Evolutionary conservation across 2,113 vertebrate genomes (phyloP).

Genomic region (Megaleporinus macrocephalus): DNA sequence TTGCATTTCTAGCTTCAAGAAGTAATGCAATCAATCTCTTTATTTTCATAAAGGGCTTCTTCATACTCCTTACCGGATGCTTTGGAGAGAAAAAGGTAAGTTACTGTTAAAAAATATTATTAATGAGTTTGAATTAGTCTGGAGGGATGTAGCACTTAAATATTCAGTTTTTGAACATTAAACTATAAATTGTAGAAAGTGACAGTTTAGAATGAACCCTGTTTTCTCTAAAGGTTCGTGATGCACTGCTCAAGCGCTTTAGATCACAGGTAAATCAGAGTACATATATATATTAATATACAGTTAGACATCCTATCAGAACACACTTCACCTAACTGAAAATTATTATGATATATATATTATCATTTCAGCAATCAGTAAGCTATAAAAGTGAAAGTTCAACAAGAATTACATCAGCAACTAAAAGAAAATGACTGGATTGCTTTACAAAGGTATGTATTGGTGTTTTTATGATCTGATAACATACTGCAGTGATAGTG

Average conservation of each 20-base stretch:
- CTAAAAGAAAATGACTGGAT: slow-evolving; percentile 40
- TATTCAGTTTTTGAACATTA: too few relatives aligned
- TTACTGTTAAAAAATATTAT: background rate
- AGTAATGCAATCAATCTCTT: slow-evolving; percentile 6
- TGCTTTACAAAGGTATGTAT: slow-evolving; percentile 26
- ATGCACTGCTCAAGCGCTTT: slow-evolving; percentile 52
- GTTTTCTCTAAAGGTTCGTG: slow-evolving; percentile 65
- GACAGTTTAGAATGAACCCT: background rate
- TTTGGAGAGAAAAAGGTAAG: slow-evolving; percentile 74
- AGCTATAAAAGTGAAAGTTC: slow-evolving; percentile 47
- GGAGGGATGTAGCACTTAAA: too few relatives aligned
- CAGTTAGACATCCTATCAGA: background rate
- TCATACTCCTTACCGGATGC: slow-evolving; percentile 75
- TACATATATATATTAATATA: background rate
- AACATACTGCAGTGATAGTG: background rate
- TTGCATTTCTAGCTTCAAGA: background rate
- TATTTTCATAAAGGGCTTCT: slow-evolving; percentile 70
- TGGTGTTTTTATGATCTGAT: background rate
- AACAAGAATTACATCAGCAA: slow-evolving; percentile 23
- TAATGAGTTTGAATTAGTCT: too few relatives aligned
- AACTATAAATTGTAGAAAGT: background rate
- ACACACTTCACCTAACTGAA: background rate
- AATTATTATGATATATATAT: too few relatives aligned
- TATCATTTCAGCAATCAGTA: slow-evolving; percentile 42
- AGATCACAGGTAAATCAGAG: slow-evolving; percentile 56